Evolutionary conservation across 1,140 invertebrate species (phyloP).

Genomic region (Drosophila santomea): DNA sequence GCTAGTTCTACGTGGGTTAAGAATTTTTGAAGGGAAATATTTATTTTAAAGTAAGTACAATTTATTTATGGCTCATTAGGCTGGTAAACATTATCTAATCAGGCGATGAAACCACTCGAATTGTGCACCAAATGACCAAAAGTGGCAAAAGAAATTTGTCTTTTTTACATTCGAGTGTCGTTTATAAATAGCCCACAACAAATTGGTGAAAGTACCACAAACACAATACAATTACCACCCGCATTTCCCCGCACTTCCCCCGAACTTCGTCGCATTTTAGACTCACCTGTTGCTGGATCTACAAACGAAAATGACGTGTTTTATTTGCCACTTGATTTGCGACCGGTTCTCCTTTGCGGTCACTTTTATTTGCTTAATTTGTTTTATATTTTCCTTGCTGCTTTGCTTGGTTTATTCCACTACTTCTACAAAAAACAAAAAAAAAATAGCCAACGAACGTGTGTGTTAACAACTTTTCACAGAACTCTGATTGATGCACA

Average conservation of each 20-base stretch:
- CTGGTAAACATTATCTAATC: constrained; percentile 3
- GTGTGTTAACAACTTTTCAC: constrained; percentile 38
- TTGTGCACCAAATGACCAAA: neutral
- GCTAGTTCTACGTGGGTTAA: neutral
- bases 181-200: constrained; percentile 13
- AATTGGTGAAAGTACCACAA: constrained; percentile 32
- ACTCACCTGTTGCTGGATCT: constrained; percentile 42
- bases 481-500: constrained; percentile 41
- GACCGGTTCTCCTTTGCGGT: constrained; percentile 31
- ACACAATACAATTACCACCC: constrained; percentile 15
- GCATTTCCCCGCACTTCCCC: neutral
- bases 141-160: neutral
- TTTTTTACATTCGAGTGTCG: neutral
- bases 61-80: neutral
- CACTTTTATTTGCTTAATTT: constrained; percentile 34
- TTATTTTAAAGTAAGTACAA: too few species aligned
- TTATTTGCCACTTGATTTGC: constrained; percentile 26
- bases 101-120: neutral
- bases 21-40: neutral
- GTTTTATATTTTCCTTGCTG: constrained; percentile 6
- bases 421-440: constrained; percentile 34
- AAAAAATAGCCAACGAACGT: neutral
- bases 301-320: constrained; percentile 27
- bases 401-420: constrained; percentile 27
- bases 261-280: neutral